phyloP scores from a whole-genome alignment of 1,140 invertebrate species.

The Drosophila biarmipes region DNA sequence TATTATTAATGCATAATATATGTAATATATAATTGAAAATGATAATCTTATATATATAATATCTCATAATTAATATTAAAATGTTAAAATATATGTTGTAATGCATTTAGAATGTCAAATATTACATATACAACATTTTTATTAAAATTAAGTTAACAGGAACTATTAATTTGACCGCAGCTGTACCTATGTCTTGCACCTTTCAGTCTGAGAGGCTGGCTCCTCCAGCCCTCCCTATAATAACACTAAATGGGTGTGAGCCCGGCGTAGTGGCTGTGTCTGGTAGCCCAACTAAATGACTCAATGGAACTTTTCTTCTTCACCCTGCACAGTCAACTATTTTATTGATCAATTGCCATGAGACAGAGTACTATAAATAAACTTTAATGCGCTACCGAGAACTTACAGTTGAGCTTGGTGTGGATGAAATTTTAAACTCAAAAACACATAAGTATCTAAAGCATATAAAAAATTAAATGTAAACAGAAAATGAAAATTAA shows the following conservation, averaged over 20 bases:
- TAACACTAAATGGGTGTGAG: conserved; percentile 13
- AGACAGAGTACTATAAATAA: conserved; percentile 23
- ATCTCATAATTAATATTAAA: too few species aligned
- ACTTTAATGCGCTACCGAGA: conserved; percentile 1
- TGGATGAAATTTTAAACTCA: background rate
- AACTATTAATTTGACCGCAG: background rate
- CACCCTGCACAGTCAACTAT: conserved; percentile 34
- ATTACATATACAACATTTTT: too few species aligned
- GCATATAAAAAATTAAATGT: too few species aligned
- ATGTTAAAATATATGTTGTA: too few species aligned
- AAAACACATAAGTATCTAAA: background rate
- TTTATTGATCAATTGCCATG: conserved; percentile 41
- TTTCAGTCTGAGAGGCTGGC: conserved; percentile 45
- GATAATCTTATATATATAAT: too few species aligned
- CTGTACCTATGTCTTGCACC: conserved; percentile 51
- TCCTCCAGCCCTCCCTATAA: conserved; percentile 8
- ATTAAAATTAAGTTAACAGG: too few species aligned
- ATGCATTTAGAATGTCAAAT: too few species aligned
- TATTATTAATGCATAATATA: too few species aligned
- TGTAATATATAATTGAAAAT: too few species aligned
- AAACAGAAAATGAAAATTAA: too few species aligned
- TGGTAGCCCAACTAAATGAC: conserved; percentile 40
- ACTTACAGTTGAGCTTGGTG: background rate
- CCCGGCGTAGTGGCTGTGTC: conserved; percentile 12
- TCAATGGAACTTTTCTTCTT: conserved; percentile 51